Conservation (phyloP, 2,797 vertebrate genomes). For the Geotria australis region DNA sequence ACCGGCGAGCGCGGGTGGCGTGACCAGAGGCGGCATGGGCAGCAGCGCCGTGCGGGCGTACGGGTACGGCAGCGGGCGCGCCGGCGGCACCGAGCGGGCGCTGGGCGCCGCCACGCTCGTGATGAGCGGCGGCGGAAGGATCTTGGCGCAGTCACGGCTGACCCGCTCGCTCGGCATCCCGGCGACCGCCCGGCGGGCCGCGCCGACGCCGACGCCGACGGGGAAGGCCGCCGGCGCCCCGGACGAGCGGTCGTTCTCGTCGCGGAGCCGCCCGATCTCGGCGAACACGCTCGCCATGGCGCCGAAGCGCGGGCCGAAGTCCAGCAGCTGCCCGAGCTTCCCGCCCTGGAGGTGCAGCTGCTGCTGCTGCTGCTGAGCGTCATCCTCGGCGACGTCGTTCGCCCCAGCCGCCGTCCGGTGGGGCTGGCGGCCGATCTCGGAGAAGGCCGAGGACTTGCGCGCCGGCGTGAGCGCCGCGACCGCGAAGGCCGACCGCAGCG, state of each 20-base stretch:
- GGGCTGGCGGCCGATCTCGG: conserved; percentile 25
- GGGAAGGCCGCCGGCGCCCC: background rate
- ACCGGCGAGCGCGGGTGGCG: background rate
- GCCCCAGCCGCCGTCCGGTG: conserved; percentile 44
- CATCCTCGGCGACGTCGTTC: conserved; percentile 32
- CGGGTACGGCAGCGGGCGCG: conserved; percentile 12
- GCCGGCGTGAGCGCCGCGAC: too few relatives aligned
- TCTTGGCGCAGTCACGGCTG: conserved; percentile 29
- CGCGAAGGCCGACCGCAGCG: too few relatives aligned
- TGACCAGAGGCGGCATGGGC: background rate
- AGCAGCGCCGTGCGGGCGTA: conserved; percentile 20
- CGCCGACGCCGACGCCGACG: conserved; percentile 1
- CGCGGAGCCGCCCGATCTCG: conserved; percentile 79
- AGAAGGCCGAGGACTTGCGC: too few relatives aligned
- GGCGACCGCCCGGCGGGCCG: conserved; percentile 47
- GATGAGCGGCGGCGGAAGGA: conserved; percentile 86
- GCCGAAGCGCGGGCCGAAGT: conserved; percentile 97
- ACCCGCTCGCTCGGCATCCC: conserved; percentile 37
- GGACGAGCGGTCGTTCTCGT: conserved; percentile 21
- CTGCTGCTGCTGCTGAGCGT: too few relatives aligned
- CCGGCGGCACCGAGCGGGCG: conserved; percentile 83
- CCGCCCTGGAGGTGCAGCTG: too few relatives aligned
- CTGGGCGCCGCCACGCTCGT: conserved; percentile 85
- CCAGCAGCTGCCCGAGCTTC: conserved; percentile 46
- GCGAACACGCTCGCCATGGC: conserved; percentile 88